These are phyloP conservation scores for Lamproptera curius DNA, from an alignment of 2,888 invertebrate genomes.

Conservation along the genomic window DNA sequence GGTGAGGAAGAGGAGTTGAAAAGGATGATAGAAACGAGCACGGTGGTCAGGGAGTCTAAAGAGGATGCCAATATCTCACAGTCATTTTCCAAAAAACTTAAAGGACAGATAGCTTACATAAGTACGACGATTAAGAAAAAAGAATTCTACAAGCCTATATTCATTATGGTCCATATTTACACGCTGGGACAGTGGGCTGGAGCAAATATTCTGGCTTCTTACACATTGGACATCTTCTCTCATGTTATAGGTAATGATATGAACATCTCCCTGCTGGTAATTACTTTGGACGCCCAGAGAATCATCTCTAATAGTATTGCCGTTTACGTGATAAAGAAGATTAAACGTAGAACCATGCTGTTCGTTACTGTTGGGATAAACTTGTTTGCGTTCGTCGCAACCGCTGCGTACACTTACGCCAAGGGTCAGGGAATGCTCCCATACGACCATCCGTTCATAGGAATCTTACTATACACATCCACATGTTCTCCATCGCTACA, in stretches of 20 bases:
- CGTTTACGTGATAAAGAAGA: conserved; percentile 53
- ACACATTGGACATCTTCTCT: conserved; percentile 48
- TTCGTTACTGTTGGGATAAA: conserved; percentile 44
- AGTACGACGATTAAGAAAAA: conserved; percentile 41
- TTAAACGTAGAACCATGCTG: conserved; percentile 53
- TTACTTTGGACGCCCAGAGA: conserved; percentile 53
- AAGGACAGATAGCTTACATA: conserved; percentile 36
- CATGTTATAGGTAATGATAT: conserved; percentile 43
- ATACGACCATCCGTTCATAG: conserved; percentile 43
- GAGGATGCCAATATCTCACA: conserved; percentile 32
- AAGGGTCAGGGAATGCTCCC: conserved; percentile 36
- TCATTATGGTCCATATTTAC: conserved; percentile 54
- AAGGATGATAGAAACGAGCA: conserved; percentile 47
- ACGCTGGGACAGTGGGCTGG: conserved; percentile 54
- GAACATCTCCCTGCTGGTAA: conserved; percentile 45
- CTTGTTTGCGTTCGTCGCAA: conserved; percentile 40
- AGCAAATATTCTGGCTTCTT: conserved; percentile 48
- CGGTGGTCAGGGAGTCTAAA: conserved; percentile 38
- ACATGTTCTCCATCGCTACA: conserved; percentile 74
- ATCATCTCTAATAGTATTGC: conserved; percentile 51
- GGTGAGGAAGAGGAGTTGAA: conserved; percentile 52
- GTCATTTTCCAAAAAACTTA: conserved; percentile 34
- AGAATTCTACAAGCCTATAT: conserved; percentile 52
- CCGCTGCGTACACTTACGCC: conserved; percentile 45
- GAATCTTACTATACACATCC: conserved; percentile 45